Percentiles rank a stretch among this genome's conserved stretches.
phyloP scores from a whole-genome alignment of 2,888 invertebrate species.

The Epinotia brunnichana region DNA sequence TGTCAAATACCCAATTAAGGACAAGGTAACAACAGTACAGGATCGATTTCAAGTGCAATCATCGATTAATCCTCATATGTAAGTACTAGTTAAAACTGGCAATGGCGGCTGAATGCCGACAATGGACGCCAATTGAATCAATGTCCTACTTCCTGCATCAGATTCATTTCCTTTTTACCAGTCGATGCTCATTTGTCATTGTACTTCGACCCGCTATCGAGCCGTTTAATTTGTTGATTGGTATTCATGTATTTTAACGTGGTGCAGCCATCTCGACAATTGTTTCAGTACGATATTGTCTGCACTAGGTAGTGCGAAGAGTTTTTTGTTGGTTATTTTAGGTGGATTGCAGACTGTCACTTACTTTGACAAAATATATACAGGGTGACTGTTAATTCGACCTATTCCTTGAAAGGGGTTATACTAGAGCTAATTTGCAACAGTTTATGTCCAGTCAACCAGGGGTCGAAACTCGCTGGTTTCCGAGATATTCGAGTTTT shows the following conservation, averaged over 20 bases:
- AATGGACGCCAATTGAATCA: constrained; percentile 77
- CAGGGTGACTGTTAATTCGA: no score
- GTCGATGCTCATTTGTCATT: constrained; percentile 76
- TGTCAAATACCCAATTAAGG: no score
- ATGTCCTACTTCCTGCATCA: constrained; percentile 82
- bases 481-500: no score
- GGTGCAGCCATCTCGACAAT: not conserved
- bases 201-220: constrained; percentile 65
- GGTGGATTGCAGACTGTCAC: not conserved
- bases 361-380: not conserved
- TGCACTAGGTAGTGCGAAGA: not conserved
- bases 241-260: constrained; percentile 57
- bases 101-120: constrained; percentile 65
- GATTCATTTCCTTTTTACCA: constrained; percentile 80
- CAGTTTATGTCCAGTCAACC: no score
- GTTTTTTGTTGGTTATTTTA: not conserved
- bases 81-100: constrained; percentile 61
- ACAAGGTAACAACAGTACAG: constrained; percentile 9
- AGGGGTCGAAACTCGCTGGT: no score
- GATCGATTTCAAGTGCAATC: constrained; percentile 33
- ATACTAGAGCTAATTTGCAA: no score
- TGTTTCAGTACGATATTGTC: not conserved
- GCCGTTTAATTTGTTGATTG: constrained; percentile 70
- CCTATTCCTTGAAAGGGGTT: no score
- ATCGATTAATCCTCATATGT: constrained; percentile 48